phyloP scores from a whole-genome alignment of 2,797 vertebrate genomes.

The Apogon talboti region DNA sequence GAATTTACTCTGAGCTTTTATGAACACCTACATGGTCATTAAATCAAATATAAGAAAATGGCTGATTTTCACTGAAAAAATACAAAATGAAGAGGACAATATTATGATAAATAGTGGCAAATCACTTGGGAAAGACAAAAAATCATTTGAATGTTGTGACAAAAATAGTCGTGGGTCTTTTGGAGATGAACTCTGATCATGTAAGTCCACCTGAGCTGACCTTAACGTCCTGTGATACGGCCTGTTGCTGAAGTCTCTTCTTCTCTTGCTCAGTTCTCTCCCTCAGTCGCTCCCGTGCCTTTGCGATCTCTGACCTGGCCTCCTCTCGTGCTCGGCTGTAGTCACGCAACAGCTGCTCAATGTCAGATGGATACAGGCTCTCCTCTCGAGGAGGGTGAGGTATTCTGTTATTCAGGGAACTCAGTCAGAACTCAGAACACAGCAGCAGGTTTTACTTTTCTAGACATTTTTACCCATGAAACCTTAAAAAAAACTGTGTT shows the following conservation, averaged over 20 bases:
- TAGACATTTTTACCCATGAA: too few relatives aligned
- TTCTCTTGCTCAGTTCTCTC: slow-evolving; percentile 92
- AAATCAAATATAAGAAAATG: too few relatives aligned
- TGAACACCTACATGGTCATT: too few relatives aligned
- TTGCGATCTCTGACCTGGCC: slow-evolving; percentile 91
- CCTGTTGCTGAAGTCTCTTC: slow-evolving; percentile 88
- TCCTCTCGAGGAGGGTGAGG: slow-evolving; percentile 73
- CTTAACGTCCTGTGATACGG: slow-evolving; percentile 84
- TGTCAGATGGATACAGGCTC: slow-evolving; percentile 86
- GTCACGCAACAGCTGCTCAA: slow-evolving; percentile 89
- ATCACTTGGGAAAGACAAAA: too few relatives aligned
- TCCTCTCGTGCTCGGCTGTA: slow-evolving; percentile 92
- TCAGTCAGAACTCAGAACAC: background rate
- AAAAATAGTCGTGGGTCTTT: background rate
- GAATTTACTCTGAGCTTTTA: too few relatives aligned
- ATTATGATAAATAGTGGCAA: too few relatives aligned
- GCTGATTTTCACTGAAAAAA: too few relatives aligned
- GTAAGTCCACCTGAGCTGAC: slow-evolving; percentile 67
- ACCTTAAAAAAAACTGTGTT: background rate
- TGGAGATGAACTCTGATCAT: background rate
- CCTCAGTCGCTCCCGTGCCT: slow-evolving; percentile 87
- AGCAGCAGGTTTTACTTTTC: too few relatives aligned
- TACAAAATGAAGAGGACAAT: too few relatives aligned
- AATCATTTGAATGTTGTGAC: background rate
- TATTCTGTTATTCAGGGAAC: slow-evolving; percentile 68